A percentile compares a stretch with the other conserved stretches of the same genome.
These are phyloP conservation scores for Malurus leucopterus DNA, from an alignment of 2,797 vertebrate genomes.

Conservation along the genomic window DNA sequence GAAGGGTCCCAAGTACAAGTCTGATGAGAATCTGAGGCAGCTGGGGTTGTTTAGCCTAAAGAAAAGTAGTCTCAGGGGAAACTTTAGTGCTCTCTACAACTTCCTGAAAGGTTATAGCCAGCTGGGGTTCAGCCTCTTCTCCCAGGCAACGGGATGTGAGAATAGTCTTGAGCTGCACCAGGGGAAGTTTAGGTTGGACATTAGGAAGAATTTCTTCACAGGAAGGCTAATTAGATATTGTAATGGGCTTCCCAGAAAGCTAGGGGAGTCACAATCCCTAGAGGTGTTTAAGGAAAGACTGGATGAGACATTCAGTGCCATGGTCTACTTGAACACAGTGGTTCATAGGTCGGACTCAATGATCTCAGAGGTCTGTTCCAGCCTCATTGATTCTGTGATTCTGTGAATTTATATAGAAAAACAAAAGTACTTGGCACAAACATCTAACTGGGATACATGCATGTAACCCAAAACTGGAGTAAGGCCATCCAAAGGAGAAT, in stretches of 20 bases:
- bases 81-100: not conserved
- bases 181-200: too few relatives aligned
- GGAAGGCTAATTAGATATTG: not conserved
- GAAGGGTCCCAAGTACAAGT: not conserved
- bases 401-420: not conserved
- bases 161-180: not conserved
- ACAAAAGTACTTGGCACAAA: not conserved
- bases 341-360: not conserved
- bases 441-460: not conserved
- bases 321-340: rapidly evolving
- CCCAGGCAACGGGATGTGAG: not conserved
- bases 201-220: not conserved
- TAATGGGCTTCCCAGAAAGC: not conserved
- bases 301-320: rapidly evolving
- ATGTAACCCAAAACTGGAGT: not conserved
- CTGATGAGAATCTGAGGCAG: not conserved
- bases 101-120: not conserved
- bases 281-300: not conserved
- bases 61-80: not conserved
- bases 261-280: rapidly evolving
- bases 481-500: not conserved
- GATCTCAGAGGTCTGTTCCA: not conserved
- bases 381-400: not conserved
- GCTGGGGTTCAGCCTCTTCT: not conserved
- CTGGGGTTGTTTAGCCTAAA: not conserved